A percentile compares a stretch with the other conserved stretches of the same genome.
These are phyloP conservation scores for Lithobius niger DNA, from an alignment of 1,140 invertebrate genomes.

Conservation along the genomic window DNA sequence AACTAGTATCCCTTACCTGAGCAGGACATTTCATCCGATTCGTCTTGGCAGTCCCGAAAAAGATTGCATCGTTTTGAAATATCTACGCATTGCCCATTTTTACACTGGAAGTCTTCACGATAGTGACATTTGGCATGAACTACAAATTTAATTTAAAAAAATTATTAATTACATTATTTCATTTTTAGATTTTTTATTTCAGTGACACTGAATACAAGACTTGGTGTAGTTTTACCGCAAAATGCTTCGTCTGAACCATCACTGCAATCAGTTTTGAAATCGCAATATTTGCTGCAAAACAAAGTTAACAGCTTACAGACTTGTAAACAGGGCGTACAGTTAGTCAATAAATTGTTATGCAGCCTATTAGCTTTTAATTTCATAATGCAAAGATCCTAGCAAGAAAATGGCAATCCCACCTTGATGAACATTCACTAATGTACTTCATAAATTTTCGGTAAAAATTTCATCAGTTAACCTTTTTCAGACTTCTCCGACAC, in stretches of 20 bases:
- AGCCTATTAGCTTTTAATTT: no score
- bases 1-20: conserved; percentile 8
- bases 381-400: no score
- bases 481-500: no score
- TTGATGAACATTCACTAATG: no score
- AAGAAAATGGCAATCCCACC: no score
- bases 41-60: conserved; percentile 10
- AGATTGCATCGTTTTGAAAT: conserved; percentile 5
- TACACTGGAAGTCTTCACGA: conserved; percentile 1
- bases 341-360: no score
- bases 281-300: conserved; percentile 12
- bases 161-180: background rate
- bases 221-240: background rate
- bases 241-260: conserved; percentile 9
- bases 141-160: background rate
- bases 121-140: background rate
- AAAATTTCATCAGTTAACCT: no score
- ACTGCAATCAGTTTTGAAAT: conserved; percentile 7
- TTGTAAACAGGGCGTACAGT: no score
- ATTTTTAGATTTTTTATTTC: background rate
- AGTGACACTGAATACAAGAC: background rate
- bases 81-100: conserved; percentile 12
- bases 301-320: no score
- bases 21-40: conserved; percentile 9
- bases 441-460: no score